A percentile compares a stretch with the other conserved stretches of the same genome.
These are phyloP conservation scores for Panthera tigris DNA, from an alignment of 2,113 vertebrate genomes.

Conservation along the genomic window DNA sequence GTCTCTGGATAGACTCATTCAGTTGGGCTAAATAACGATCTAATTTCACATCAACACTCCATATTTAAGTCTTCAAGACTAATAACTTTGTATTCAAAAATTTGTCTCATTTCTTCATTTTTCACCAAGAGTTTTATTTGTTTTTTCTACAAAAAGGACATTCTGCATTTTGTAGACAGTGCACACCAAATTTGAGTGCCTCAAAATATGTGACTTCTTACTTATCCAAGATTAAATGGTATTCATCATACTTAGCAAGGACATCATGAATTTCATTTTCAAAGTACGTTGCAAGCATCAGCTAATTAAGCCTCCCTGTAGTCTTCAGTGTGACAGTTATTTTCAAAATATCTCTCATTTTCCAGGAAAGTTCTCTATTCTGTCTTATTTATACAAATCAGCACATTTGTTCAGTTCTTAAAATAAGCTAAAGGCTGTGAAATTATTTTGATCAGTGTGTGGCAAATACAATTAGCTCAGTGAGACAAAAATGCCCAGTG, in stretches of 20 bases:
- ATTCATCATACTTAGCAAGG: slow-evolving; percentile 45
- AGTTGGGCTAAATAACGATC: not conserved
- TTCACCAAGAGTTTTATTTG: slow-evolving; percentile 27
- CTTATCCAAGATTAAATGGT: slow-evolving; percentile 47
- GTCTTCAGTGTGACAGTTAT: not conserved
- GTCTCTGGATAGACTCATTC: not conserved
- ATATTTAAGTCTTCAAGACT: not conserved
- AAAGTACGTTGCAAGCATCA: slow-evolving; percentile 44
- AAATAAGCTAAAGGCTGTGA: slow-evolving; percentile 51
- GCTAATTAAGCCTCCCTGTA: slow-evolving; percentile 34
- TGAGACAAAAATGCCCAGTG: not conserved
- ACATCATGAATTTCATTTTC: slow-evolving; percentile 43
- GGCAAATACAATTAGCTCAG: not conserved
- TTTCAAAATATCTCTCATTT: slow-evolving; percentile 57
- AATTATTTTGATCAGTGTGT: slow-evolving; percentile 27
- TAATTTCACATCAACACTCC: not conserved
- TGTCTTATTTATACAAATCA: slow-evolving; percentile 48
- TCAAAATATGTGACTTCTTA: slow-evolving; percentile 59
- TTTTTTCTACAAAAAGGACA: slow-evolving; percentile 3
- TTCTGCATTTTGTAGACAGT: slow-evolving; percentile 32
- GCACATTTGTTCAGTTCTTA: slow-evolving; percentile 42
- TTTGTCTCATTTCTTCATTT: slow-evolving; percentile 14
- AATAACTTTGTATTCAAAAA: not conserved
- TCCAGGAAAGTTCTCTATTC: not conserved
- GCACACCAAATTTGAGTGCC: not conserved